Evolutionary conservation across 2,113 vertebrate genomes (phyloP).

Genomic region (Alouatta palliata): DNA sequence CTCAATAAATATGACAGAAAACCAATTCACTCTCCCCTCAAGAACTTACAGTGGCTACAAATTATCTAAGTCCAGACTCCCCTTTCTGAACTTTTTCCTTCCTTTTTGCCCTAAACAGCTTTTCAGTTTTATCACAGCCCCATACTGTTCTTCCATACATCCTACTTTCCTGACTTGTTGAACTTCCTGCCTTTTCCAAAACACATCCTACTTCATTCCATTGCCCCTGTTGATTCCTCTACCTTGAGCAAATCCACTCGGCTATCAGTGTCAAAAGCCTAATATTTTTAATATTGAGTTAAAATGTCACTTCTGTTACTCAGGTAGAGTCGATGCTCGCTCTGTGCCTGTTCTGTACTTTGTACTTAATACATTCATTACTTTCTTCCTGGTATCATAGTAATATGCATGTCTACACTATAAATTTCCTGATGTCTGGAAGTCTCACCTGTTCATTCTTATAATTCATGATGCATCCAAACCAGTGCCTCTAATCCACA

Average conservation of each 20-base stretch:
- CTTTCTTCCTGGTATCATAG: neutral
- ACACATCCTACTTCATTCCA: neutral
- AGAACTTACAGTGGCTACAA: neutral
- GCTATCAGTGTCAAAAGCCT: neutral
- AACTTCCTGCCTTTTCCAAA: slow-evolving; percentile 7
- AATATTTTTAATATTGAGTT: neutral
- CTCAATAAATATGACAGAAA: neutral
- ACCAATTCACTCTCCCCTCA: neutral
- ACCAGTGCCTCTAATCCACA: neutral
- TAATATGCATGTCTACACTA: neutral
- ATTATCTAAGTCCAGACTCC: neutral
- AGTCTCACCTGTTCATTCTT: neutral
- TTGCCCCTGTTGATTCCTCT: neutral
- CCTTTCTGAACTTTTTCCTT: slow-evolving; percentile 2
- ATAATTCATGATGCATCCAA: neutral
- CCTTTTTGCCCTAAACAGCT: neutral
- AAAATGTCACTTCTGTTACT: slow-evolving; percentile 17
- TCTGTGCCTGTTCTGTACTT: neutral
- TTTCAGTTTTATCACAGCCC: neutral
- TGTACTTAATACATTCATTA: neutral
- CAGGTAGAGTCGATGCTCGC: neutral
- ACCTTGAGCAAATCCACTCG: neutral
- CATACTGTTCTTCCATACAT: neutral
- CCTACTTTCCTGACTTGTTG: neutral
- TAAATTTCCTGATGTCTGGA: neutral